Percentiles rank a stretch among this genome's conserved stretches.
These are phyloP conservation scores for Microcaecilia unicolor DNA, from an alignment of 2,797 vertebrate species.

Conservation along the genomic window DNA sequence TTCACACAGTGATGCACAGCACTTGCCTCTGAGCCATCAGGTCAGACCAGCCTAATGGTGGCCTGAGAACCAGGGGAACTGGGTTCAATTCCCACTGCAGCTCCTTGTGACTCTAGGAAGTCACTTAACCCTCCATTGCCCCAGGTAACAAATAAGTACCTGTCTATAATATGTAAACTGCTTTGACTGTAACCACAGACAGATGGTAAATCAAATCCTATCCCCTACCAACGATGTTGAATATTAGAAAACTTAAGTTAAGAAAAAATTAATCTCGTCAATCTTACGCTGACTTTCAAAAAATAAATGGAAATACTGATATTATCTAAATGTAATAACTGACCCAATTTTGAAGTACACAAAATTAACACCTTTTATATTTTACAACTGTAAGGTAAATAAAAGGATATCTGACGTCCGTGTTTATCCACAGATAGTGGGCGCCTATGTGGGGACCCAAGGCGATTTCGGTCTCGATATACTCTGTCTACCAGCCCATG, in stretches of 20 bases:
- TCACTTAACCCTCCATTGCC: too few relatives aligned
- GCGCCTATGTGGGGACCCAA: conserved; percentile 89
- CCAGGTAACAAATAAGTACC: too few relatives aligned
- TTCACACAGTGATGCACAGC: too few relatives aligned
- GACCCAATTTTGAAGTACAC: background rate
- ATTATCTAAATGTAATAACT: background rate
- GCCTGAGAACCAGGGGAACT: too few relatives aligned
- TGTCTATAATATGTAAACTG: too few relatives aligned
- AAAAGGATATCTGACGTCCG: conserved; percentile 95
- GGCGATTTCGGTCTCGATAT: conserved; percentile 86
- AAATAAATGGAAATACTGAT: background rate
- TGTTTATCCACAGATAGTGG: conserved; percentile 94
- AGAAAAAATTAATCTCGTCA: background rate
- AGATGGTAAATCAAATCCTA: too few relatives aligned
- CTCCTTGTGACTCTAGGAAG: too few relatives aligned
- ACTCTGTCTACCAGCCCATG: conserved; percentile 94
- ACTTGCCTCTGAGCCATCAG: background rate
- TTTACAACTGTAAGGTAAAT: background rate
- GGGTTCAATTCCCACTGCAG: too few relatives aligned
- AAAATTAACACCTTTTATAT: background rate
- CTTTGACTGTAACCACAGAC: too few relatives aligned
- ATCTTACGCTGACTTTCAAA: background rate
- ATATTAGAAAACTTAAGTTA: background rate
- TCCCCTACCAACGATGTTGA: fast-evolving
- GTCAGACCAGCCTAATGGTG: too few relatives aligned